These are phyloP conservation scores for Pecten maximus DNA, from an alignment of 2,888 invertebrate genomes.

Conservation along the genomic window DNA sequence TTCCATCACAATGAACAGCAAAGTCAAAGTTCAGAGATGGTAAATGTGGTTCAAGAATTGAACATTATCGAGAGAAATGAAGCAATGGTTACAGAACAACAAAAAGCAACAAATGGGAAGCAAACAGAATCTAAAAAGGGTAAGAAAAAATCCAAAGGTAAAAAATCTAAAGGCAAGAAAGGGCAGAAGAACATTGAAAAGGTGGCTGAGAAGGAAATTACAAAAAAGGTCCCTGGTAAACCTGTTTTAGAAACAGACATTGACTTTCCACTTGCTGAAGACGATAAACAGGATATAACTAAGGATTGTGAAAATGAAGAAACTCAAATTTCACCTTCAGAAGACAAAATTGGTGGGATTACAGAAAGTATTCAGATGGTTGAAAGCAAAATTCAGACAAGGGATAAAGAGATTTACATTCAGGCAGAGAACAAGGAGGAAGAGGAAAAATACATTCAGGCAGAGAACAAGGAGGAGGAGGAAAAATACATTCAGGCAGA, in stretches of 20 bases:
- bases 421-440: not conserved
- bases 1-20: not conserved
- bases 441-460: not conserved
- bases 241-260: not conserved
- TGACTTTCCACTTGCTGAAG: not conserved
- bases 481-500: not conserved
- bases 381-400: not conserved
- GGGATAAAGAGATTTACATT: not conserved
- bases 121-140: not conserved
- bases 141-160: not conserved
- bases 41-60: not conserved
- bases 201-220: not conserved
- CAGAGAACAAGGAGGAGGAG: not conserved
- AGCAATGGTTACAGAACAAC: not conserved
- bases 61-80: not conserved
- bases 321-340: not conserved
- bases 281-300: not conserved
- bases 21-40: not conserved
- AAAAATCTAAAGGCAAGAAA: conserved; percentile 13
- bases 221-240: not conserved
- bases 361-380: not conserved
- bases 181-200: not conserved
- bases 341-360: not conserved
- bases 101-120: not conserved
- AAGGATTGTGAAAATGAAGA: not conserved